A percentile compares a stretch with the other conserved stretches of the same genome.
phyloP scores from a whole-genome alignment of 2,113 vertebrate genomes.

The Larimichthys polyactis region DNA sequence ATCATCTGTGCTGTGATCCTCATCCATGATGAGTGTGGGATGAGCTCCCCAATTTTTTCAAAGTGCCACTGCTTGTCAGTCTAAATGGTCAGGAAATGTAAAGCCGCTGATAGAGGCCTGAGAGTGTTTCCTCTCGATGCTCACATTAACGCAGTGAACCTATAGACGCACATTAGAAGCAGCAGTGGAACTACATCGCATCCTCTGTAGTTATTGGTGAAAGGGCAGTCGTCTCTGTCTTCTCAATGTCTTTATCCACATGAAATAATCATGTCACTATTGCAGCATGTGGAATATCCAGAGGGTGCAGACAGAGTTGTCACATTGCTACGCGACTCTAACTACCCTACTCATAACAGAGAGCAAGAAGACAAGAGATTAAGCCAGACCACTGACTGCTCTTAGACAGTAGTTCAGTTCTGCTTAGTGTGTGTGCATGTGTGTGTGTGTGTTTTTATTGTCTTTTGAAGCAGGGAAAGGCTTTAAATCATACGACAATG shows the following conservation, averaged over 20 bases:
- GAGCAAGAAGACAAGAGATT: constrained; percentile 38
- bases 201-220: constrained; percentile 46
- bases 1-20: constrained; percentile 30
- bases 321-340: constrained; percentile 24
- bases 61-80: constrained; percentile 40
- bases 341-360: constrained; percentile 34
- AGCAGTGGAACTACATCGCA: constrained; percentile 17
- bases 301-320: constrained; percentile 28
- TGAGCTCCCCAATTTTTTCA: constrained; percentile 16
- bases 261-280: constrained; percentile 64
- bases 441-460: constrained; percentile 26
- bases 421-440: neutral
- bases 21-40: constrained; percentile 17
- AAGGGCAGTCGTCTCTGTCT: constrained; percentile 54
- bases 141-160: constrained; percentile 57
- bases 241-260: constrained; percentile 53
- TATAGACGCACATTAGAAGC: constrained; percentile 44
- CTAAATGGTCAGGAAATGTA: constrained; percentile 57
- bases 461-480: constrained; percentile 44
- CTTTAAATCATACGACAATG: constrained; percentile 60
- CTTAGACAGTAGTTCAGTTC: neutral
- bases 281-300: constrained; percentile 27
- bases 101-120: constrained; percentile 7
- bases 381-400: constrained; percentile 40
- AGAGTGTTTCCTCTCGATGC: constrained; percentile 42